Evolutionary conservation across 2,888 invertebrate genomes (phyloP).

Genomic region (Ethmia dodecea): DNA sequence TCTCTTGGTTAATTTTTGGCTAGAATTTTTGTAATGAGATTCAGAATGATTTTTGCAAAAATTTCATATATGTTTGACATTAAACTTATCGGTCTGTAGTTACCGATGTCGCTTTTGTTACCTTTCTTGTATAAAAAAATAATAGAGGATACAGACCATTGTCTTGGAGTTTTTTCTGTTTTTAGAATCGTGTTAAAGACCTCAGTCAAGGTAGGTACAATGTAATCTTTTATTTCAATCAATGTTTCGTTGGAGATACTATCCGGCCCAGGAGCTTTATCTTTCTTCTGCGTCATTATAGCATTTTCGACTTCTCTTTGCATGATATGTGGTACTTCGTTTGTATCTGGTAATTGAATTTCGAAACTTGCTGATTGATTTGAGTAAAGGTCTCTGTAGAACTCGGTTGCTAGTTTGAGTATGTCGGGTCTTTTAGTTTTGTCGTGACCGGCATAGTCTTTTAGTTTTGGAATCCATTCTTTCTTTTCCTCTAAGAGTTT

Average conservation of each 20-base stretch:
- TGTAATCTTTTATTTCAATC: conserved; percentile 16
- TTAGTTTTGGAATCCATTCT: background rate
- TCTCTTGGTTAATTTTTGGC: background rate
- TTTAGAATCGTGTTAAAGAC: background rate
- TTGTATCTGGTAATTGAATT: conserved; percentile 1
- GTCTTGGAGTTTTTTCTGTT: background rate
- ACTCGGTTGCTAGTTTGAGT: conserved; percentile 11
- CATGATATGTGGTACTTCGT: conserved; percentile 18
- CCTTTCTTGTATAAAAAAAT: conserved; percentile 23
- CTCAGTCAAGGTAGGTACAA: conserved; percentile 20
- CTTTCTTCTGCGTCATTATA: conserved; percentile 23
- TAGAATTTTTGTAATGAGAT: too few relatives aligned
- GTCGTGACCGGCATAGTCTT: background rate
- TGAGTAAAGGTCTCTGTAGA: conserved; percentile 12
- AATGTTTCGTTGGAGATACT: conserved; percentile 22
- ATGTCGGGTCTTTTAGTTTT: background rate
- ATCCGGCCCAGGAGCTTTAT: conserved; percentile 25
- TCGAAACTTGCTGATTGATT: conserved; percentile 10
- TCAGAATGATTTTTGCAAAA: too few relatives aligned
- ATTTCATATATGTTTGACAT: background rate
- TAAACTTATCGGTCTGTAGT: conserved; percentile 18
- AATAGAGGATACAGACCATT: conserved; percentile 22
- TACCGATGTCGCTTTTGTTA: conserved; percentile 16
- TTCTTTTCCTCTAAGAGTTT: background rate
- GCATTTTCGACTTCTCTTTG: conserved; percentile 21